Percentiles rank a stretch among this genome's conserved stretches.
phyloP scores from a whole-genome alignment of 2,797 vertebrate species.

The Setipinna tenuifilis region DNA sequence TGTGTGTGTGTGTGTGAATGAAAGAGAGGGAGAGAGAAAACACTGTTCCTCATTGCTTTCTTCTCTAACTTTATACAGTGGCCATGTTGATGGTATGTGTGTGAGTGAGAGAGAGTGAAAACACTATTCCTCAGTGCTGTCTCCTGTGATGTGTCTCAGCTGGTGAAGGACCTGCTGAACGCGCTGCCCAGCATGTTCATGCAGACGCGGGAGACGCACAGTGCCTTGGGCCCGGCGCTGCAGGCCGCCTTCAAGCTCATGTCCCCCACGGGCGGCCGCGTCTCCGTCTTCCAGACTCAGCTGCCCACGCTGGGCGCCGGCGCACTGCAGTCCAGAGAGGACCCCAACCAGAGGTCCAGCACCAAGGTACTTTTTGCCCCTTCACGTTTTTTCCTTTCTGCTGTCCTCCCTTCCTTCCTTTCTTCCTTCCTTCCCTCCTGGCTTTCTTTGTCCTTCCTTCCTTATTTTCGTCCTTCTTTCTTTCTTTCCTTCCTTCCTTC shows the following conservation, averaged over 20 bases:
- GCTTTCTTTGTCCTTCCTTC: too few species aligned
- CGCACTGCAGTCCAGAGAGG: slow-evolving; percentile 89
- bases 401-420: too few species aligned
- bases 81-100: too few species aligned
- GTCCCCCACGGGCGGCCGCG: slow-evolving; percentile 91
- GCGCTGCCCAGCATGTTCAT: slow-evolving; percentile 90
- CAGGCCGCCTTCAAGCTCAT: slow-evolving; percentile 96
- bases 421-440: too few species aligned
- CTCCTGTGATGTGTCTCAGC: slow-evolving; percentile 70
- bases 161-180: slow-evolving; percentile 90
- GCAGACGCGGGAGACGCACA: slow-evolving; percentile 91
- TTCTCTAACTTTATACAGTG: too few species aligned
- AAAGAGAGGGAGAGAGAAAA: too few species aligned
- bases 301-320: slow-evolving; percentile 90
- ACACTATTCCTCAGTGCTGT: slow-evolving; percentile 36
- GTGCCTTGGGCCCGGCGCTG: slow-evolving; percentile 91
- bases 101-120: too few species aligned
- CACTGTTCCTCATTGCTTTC: slow-evolving; percentile 43
- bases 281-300: slow-evolving; percentile 96
- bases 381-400: too few species aligned
- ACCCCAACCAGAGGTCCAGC: slow-evolving; percentile 94
- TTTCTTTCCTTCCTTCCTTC: too few species aligned
- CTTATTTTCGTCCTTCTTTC: too few species aligned
- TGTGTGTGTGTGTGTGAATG: too few species aligned
- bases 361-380: slow-evolving; percentile 88